Base-by-base conservation (phyloP, 2,113 vertebrate genomes). In the Pomatorhinus ruficollis region DNA sequence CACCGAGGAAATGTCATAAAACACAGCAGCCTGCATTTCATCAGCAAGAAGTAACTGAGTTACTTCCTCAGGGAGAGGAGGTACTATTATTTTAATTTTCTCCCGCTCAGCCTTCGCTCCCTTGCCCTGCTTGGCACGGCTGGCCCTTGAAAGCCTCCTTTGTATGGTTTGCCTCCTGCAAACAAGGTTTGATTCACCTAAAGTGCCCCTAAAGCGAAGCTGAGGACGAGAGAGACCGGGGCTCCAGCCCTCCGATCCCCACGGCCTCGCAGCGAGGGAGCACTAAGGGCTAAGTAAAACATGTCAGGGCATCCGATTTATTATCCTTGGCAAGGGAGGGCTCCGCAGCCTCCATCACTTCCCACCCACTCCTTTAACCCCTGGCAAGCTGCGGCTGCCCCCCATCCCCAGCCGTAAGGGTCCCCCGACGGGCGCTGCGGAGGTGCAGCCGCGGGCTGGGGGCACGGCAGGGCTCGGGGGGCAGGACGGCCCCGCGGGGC, bases 101-200 rank as follows among this genome's bases (percentile, higher is more conserved):
- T 84, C 57, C 77, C 33, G 9, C 64, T 66, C 65, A 31, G 83
- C 70, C 54, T 86, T 96, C 85, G 14, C 79, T 83, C 83, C 82
- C 72, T 89, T 92, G 66, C 76, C 54, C 81, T 52, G 68, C 47
- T 64, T 82, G 75, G 90, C 49, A 75, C 5, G 82, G 64, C 82
- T 75, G 61, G 79, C 30, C 54, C 75, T 86, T 98, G 96, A 97
- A 98, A 98, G 97, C 95, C 92, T 75, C 83, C 96, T 97, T 98
- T 98, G 97, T 98, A 75, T 14, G 61, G 7, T 79, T 77, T 30
- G 80, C 82, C 77, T 91, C 63, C 31, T 37, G 87, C 90, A 95
- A 83, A 96, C 97, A 97, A 97, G 94, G 94, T 97, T 71, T 81
- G 97, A 97, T 98, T 98, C 97, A 98, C 97, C 97, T 94, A 97